phyloP scores from a whole-genome alignment of 2,888 invertebrate genomes.

The Chrysolina oricalcia region DNA sequence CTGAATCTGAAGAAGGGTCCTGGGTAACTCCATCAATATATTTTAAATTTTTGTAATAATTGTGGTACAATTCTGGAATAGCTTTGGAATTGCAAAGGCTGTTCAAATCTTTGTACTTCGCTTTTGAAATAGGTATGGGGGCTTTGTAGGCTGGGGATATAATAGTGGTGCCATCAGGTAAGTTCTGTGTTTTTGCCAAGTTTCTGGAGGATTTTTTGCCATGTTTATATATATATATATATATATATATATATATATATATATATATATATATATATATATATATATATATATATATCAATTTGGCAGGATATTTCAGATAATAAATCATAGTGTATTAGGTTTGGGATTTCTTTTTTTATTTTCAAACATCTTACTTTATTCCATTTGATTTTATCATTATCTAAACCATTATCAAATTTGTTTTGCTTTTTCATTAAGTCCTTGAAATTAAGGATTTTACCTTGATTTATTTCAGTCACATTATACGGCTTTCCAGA shows the following conservation, averaged over 20 bases:
- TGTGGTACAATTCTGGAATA: slow-evolving; percentile 16
- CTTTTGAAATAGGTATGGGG: slow-evolving; percentile 13
- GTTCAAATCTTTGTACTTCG: slow-evolving; percentile 23
- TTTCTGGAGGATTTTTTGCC: neutral
- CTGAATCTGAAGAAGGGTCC: slow-evolving; percentile 12
- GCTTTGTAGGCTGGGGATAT: slow-evolving; percentile 9
- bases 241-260: too few species aligned
- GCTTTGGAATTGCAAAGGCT: slow-evolving; percentile 13
- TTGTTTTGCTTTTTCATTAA: slow-evolving; percentile 14
- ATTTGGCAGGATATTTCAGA: slow-evolving; percentile 13
- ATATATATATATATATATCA: neutral
- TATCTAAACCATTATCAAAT: slow-evolving; percentile 10
- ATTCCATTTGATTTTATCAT: slow-evolving; percentile 15
- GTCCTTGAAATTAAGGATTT: slow-evolving; percentile 12
- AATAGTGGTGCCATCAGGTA: neutral
- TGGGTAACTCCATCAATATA: slow-evolving; percentile 10
- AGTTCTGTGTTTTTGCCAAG: slow-evolving; percentile 1
- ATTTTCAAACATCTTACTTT: slow-evolving; percentile 20
- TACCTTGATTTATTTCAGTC: slow-evolving; percentile 18
- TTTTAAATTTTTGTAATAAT: slow-evolving; percentile 17
- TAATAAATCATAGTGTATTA: slow-evolving; percentile 22
- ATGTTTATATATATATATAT: too few species aligned
- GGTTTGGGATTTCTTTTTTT: neutral
- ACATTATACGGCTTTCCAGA: slow-evolving; percentile 16
- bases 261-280: too few species aligned